Evolutionary conservation across 2,888 invertebrate genomes (phyloP).

Genomic region (Thysanoteuthis rhombus): DNA sequence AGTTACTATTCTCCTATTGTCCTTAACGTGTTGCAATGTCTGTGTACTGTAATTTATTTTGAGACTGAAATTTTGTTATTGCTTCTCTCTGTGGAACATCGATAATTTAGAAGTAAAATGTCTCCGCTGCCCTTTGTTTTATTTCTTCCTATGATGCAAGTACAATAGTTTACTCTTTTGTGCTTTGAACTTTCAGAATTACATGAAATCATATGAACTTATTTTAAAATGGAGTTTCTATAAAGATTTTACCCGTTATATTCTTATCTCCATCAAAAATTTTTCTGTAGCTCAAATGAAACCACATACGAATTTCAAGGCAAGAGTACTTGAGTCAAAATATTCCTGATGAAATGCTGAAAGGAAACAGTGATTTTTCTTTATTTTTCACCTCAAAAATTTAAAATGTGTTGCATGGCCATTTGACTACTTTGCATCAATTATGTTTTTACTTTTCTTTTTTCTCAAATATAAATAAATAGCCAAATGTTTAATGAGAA

Average conservation of each 20-base stretch:
- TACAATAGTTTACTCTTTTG: background rate
- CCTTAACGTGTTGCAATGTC: background rate
- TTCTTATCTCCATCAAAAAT: background rate
- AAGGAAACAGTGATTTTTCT: background rate
- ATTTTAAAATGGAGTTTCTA: background rate
- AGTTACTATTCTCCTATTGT: background rate
- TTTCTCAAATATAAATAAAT: background rate
- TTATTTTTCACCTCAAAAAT: background rate
- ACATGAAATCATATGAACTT: background rate
- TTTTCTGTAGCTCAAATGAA: too few species aligned
- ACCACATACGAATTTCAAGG: too few species aligned
- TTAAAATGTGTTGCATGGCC: background rate
- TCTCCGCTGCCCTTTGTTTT: background rate
- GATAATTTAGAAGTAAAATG: background rate
- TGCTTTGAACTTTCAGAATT: background rate
- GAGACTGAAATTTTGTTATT: background rate
- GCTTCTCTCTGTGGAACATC: background rate
- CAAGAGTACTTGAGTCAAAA: background rate
- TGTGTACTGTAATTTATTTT: background rate
- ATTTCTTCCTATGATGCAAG: background rate
- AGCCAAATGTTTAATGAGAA: background rate
- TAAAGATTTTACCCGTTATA: background rate
- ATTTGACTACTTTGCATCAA: background rate
- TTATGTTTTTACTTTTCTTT: background rate
- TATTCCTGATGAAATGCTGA: background rate